phyloP scores from a whole-genome alignment of 1,140 invertebrate genomes.

The Aphidius gifuensis region DNA sequence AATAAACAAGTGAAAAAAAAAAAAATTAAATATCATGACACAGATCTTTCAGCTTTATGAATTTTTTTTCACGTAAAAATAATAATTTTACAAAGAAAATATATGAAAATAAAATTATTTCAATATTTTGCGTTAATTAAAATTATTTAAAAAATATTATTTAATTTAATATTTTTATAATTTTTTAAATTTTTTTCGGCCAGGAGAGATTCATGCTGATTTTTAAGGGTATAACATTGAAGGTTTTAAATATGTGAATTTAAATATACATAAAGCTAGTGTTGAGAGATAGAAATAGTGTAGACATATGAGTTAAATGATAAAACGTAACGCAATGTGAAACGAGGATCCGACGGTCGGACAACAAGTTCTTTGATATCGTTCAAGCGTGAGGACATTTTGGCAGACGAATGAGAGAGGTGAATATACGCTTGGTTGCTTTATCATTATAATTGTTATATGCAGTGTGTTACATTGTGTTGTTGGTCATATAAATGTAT shows the following conservation, averaged over 20 bases:
- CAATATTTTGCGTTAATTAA: too few relatives aligned
- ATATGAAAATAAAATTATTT: neutral
- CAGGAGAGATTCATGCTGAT: too few relatives aligned
- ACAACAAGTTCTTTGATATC: constrained; percentile 47
- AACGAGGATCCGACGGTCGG: neutral
- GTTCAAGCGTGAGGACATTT: constrained; percentile 48
- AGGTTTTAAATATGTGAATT: neutral
- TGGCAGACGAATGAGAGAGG: constrained; percentile 33
- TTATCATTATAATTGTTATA: constrained; percentile 51
- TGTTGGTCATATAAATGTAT: constrained; percentile 24
- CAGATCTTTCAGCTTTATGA: neutral
- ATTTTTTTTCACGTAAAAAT: constrained; percentile 6
- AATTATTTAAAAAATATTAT: too few relatives aligned
- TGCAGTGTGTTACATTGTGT: constrained; percentile 39
- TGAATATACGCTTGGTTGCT: constrained; percentile 26
- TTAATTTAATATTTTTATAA: too few relatives aligned
- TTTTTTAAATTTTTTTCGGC: too few relatives aligned
- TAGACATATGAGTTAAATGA: too few relatives aligned
- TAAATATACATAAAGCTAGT: neutral
- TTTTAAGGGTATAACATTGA: neutral
- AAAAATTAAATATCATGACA: neutral
- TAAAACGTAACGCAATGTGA: too few relatives aligned
- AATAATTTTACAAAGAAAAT: neutral
- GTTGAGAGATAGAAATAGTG: neutral
- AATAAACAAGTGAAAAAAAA: constrained; percentile 12